Conservation (phyloP, 2,797 vertebrate genomes). For the Typhlichthys subterraneus region DNA sequence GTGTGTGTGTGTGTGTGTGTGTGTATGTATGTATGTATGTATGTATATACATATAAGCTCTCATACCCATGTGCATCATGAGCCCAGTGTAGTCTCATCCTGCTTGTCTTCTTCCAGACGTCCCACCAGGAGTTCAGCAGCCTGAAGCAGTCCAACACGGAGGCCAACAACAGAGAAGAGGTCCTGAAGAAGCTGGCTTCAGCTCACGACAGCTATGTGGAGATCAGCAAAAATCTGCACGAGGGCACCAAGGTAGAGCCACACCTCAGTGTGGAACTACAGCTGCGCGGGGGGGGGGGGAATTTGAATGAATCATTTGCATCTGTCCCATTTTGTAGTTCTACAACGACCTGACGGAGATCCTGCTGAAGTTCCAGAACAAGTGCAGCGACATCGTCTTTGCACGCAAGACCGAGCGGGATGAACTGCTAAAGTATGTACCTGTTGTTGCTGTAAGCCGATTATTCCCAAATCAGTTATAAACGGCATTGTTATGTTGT, state of each 20-base stretch:
- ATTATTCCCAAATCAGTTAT: background rate
- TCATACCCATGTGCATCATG: background rate
- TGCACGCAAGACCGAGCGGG: conserved; percentile 95
- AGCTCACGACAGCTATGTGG: conserved; percentile 97
- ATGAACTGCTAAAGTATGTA: conserved; percentile 95
- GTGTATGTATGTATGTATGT: too few species aligned
- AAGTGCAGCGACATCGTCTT: conserved; percentile 99
- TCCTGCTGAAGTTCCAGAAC: conserved; percentile 95
- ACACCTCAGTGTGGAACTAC: background rate
- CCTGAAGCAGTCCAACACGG: conserved; percentile 94
- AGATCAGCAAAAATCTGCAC: conserved; percentile 91
- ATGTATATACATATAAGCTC: too few species aligned
- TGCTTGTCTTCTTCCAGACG: conserved; percentile 63
- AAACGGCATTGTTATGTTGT: too few species aligned
- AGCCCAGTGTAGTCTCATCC: background rate
- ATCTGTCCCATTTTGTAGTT: conserved; percentile 76
- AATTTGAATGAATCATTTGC: conserved; percentile 43
- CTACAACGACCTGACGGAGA: conserved; percentile 97
- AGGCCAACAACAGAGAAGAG: conserved; percentile 94
- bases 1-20: too few species aligned
- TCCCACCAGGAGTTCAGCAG: conserved; percentile 95
- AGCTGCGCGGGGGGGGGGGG: conserved; percentile 17
- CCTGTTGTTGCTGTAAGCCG: background rate
- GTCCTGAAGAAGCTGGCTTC: conserved; percentile 95
- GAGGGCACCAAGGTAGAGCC: conserved; percentile 94